Evolutionary conservation across 2,797 vertebrate genomes (phyloP).

Genomic region (Dendrocincla tyrannina): DNA sequence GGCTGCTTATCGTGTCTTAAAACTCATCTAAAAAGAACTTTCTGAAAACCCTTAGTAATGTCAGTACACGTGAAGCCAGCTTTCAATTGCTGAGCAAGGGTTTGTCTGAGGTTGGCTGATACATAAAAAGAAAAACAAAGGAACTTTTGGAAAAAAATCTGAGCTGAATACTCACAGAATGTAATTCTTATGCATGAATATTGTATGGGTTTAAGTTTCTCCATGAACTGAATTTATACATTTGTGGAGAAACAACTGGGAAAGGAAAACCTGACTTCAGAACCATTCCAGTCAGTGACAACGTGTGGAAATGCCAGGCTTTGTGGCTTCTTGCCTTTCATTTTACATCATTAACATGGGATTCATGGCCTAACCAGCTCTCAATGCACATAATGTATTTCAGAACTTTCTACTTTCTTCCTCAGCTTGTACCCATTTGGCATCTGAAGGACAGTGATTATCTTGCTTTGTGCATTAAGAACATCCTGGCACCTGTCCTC

Average conservation of each 20-base stretch:
- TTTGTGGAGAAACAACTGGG: not conserved
- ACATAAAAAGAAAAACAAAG: not conserved
- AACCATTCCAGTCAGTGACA: not conserved
- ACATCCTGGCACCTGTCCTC: not conserved
- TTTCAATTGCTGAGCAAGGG: not conserved
- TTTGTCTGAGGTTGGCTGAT: not conserved
- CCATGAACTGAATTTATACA: not conserved
- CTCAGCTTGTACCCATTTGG: not conserved
- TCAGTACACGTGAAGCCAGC: not conserved
- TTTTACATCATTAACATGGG: not conserved
- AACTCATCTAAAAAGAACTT: not conserved
- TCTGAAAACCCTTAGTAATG: not conserved
- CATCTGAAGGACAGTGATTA: not conserved
- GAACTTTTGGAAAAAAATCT: not conserved
- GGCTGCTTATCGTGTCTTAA: not conserved
- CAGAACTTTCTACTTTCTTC: not conserved
- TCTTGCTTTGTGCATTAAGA: not conserved
- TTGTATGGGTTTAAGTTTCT: not conserved
- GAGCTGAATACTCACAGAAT: not conserved
- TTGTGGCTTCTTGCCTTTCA: not conserved
- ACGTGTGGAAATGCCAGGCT: not conserved
- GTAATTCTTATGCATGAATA: not conserved
- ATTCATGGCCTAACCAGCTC: not conserved
- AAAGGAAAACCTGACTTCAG: not conserved
- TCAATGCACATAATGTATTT: not conserved